Evolutionary conservation across 2,113 vertebrate genomes (phyloP).

Genomic region (Sigmodon hispidus): DNA sequence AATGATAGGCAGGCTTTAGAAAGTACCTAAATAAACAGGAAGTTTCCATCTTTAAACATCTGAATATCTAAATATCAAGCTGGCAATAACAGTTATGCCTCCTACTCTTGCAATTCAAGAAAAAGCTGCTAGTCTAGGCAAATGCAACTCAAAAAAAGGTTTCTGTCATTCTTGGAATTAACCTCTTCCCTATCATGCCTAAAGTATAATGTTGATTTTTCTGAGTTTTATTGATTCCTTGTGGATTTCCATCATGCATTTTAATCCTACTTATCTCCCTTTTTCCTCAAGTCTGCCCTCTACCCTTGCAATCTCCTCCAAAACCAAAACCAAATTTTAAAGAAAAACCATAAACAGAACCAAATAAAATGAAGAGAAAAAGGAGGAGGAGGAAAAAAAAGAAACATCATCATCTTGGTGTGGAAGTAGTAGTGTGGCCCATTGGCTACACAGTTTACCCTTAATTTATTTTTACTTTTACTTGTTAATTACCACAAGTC

Average conservation of each 20-base stretch:
- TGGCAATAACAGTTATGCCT: neutral
- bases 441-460: neutral
- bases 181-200: neutral
- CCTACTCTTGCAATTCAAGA: neutral
- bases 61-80: slow-evolving; percentile 26
- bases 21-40: slow-evolving; percentile 31
- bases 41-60: slow-evolving; percentile 30
- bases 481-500: neutral
- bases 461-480: neutral
- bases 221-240: neutral
- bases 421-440: neutral
- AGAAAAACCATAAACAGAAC: neutral
- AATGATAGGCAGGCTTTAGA: neutral
- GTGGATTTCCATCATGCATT: neutral
- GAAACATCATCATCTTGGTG: too few species aligned
- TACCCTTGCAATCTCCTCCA: neutral
- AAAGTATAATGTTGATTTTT: neutral
- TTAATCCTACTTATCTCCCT: neutral
- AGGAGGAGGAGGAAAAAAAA: too few species aligned
- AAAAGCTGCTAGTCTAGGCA: neutral
- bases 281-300: neutral
- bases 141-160: slow-evolving; percentile 8
- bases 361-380: neutral
- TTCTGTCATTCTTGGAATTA: slow-evolving; percentile 15
- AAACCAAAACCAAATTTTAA: neutral